Evolutionary conservation across 2,113 vertebrate species (phyloP).

Genomic region (Nettapus auritus): DNA sequence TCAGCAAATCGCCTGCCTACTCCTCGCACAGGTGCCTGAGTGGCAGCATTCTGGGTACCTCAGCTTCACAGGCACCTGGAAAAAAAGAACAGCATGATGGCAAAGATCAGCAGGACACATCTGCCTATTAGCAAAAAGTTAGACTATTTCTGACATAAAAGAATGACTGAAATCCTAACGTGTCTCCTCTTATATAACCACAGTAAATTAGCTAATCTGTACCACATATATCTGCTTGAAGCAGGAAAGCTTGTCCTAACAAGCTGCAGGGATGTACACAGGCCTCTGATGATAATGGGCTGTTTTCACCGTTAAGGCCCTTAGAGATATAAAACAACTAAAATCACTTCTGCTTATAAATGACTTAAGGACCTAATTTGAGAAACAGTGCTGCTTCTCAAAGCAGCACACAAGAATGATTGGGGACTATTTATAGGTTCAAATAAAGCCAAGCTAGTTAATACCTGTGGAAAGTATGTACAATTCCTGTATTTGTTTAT

Average conservation of each 20-base stretch:
- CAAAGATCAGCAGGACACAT: not conserved
- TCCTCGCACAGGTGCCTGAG: not conserved
- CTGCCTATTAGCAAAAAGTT: not conserved
- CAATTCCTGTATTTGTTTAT: not conserved
- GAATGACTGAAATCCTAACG: not conserved
- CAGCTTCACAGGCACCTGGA: not conserved
- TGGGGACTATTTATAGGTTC: not conserved
- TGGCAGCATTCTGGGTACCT: not conserved
- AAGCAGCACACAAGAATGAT: not conserved
- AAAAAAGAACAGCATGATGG: not conserved
- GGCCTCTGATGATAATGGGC: not conserved
- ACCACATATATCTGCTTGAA: not conserved
- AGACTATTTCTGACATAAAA: not conserved
- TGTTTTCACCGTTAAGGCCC: not conserved
- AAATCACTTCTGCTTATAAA: not conserved
- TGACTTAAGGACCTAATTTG: not conserved
- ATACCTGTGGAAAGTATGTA: not conserved
- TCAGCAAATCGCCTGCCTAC: not conserved
- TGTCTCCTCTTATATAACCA: not conserved
- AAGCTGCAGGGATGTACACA: constrained; percentile 2
- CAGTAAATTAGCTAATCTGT: not conserved
- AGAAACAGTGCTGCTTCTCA: not conserved
- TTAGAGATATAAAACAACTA: not conserved
- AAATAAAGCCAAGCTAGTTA: not conserved
- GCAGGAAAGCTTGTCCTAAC: not conserved